Evolutionary conservation across 2,888 invertebrate species (phyloP), one percentile per base, ranked within the genome.

Genomic region (Drosophila demipolita): DNA sequence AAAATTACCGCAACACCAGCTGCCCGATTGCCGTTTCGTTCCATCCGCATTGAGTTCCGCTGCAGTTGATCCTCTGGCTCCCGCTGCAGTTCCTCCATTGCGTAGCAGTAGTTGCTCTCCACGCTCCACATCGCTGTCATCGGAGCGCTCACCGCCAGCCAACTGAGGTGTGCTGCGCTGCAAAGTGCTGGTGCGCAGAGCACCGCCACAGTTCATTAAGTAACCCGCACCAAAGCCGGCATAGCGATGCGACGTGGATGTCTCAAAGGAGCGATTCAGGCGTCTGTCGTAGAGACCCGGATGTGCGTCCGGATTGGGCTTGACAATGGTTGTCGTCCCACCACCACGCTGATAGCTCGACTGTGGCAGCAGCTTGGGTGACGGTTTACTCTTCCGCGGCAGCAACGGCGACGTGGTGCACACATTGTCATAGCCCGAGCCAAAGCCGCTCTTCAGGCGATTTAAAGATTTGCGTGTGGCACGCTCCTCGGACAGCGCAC

Each of bases 1-100:
- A 93, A 96, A 96, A 83, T 95, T 95, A 92, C 96, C 96, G 93
- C 96, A 96, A 93, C 96, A 96, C 96, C 96, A 96, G 74, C 92
- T 93, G 68, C 93, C 93, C 75, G 93, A 93, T 78, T 93, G 92
- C 66, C 93, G 83, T 75, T 92, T 85, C 17, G 73, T 74, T 8
- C 83, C 85, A 60, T 85, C 85, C 71, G 85, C 76, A 82, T 91
- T 73, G 48, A 87, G 73, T n/a, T 85, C 85, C 81, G 64, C 36
- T 33, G 45, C 17, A 0, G 62, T 32, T n/a, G 48, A 45, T 17
- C 48, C 42, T 9, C 54, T 38, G 1, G n/a, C 35, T 23, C 6
- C 15, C 4, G 11, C 29, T 2, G 36, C 36, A 11, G 61, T 40
- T 42, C 55, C 59, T 17, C 77, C 79, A 29, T 87, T 85, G 55